Conservation (phyloP, 2,113 vertebrate species). For the Raja brachyura region DNA sequence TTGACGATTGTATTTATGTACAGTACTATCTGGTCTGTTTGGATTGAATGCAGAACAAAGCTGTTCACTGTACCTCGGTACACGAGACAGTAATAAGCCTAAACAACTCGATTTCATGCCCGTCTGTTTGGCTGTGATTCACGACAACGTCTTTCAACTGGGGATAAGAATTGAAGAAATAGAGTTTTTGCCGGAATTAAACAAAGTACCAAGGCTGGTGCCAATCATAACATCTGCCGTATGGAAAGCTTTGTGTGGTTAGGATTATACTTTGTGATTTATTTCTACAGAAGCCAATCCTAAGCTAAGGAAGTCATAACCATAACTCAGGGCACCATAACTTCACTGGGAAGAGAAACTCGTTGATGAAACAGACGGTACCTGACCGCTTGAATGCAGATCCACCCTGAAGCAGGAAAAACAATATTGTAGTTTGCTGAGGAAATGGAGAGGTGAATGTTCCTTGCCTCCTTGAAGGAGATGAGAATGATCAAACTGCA, state of each 20-base stretch:
- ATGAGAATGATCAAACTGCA: background rate
- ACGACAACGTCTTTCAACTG: background rate
- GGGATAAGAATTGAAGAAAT: no score
- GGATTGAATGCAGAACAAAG: no score
- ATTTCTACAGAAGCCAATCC: background rate
- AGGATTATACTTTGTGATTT: conserved; percentile 21
- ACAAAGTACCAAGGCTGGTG: background rate
- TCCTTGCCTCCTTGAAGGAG: background rate
- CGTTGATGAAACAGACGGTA: background rate
- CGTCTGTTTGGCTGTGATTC: background rate
- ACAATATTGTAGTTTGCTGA: background rate
- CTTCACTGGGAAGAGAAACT: background rate
- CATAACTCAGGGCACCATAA: background rate
- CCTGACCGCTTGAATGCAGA: background rate
- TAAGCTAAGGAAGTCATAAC: conserved; percentile 2
- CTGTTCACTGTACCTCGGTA: no score
- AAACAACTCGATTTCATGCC: background rate
- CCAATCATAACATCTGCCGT: background rate
- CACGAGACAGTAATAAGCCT: no score
- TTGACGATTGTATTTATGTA: no score
- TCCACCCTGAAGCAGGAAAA: background rate
- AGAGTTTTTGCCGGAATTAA: background rate
- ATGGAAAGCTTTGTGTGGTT: conserved; percentile 27
- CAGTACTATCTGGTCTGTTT: no score
- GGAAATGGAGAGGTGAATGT: background rate